A percentile compares a stretch with the other conserved stretches of the same genome.
phyloP scores from a whole-genome alignment of 2,113 vertebrate genomes.

The Hippoglossus stenolepis region DNA sequence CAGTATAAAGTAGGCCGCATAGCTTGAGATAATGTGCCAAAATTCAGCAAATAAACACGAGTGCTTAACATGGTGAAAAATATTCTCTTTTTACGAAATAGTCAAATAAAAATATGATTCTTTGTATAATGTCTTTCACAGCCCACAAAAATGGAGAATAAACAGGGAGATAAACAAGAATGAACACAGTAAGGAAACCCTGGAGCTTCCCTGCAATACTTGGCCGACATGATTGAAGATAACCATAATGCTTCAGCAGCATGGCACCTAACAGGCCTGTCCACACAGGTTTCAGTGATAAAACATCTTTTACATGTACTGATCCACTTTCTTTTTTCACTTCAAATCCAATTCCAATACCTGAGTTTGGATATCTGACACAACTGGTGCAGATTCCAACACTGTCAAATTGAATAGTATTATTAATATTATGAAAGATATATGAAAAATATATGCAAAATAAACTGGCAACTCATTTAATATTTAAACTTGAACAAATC shows the following conservation, averaged over 20 bases:
- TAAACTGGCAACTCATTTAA: not conserved
- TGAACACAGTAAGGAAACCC: not conserved
- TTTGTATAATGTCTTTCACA: not conserved
- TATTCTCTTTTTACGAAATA: too few species aligned
- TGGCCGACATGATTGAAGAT: conserved; percentile 41
- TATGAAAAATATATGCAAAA: not conserved
- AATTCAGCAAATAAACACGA: conserved; percentile 17
- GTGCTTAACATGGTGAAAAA: not conserved
- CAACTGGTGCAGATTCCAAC: not conserved
- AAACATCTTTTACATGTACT: not conserved
- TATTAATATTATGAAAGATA: not conserved
- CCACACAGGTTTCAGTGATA: conserved; percentile 47
- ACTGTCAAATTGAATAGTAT: too few species aligned
- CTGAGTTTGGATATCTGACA: not conserved
- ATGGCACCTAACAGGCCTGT: conserved; percentile 39
- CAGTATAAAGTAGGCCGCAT: conserved; percentile 18
- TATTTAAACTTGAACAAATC: not conserved
- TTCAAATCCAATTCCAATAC: not conserved
- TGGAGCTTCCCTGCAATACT: conserved; percentile 20
- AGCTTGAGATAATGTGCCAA: conserved; percentile 3
- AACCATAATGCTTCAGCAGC: conserved; percentile 48
- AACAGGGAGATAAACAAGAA: conserved; percentile 2
- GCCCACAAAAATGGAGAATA: not conserved
- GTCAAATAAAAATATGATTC: not conserved
- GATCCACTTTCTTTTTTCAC: not conserved